A percentile compares a stretch with the other conserved stretches of the same genome.
Evolutionary conservation across 2,888 invertebrate genomes (phyloP).

Genomic region (Achlya flavicornis): DNA sequence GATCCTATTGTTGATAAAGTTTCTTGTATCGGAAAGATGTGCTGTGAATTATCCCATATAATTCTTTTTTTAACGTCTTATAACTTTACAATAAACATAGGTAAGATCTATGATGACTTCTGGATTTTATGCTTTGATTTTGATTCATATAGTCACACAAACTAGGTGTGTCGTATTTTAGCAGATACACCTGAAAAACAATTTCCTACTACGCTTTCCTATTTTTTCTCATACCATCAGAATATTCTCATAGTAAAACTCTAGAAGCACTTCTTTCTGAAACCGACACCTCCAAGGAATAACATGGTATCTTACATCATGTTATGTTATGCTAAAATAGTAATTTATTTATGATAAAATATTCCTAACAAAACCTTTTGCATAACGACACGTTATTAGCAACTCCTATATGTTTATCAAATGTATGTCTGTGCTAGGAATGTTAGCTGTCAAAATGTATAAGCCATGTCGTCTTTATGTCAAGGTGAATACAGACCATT

Average conservation of each 20-base stretch:
- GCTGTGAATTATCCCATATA: background rate
- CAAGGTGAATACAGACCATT: background rate
- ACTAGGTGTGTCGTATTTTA: no score
- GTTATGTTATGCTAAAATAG: no score
- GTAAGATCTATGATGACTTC: no score
- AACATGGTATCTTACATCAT: no score
- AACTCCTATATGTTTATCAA: background rate
- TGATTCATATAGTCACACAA: no score
- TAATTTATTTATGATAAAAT: background rate
- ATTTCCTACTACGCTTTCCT: no score
- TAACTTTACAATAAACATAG: no score
- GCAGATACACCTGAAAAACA: no score
- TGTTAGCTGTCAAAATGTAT: background rate
- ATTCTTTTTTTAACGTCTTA: background rate
- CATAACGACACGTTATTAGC: background rate
- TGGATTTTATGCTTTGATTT: no score
- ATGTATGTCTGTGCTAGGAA: constrained; percentile 1
- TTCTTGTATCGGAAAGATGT: background rate
- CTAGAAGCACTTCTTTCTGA: background rate
- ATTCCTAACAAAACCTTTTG: background rate
- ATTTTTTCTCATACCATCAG: no score
- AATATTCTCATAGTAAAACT: no score
- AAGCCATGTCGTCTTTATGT: background rate
- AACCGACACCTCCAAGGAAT: background rate
- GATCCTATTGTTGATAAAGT: background rate